Conservation (phyloP, 2,113 vertebrate genomes). For the Proterorhinus semilunaris region DNA sequence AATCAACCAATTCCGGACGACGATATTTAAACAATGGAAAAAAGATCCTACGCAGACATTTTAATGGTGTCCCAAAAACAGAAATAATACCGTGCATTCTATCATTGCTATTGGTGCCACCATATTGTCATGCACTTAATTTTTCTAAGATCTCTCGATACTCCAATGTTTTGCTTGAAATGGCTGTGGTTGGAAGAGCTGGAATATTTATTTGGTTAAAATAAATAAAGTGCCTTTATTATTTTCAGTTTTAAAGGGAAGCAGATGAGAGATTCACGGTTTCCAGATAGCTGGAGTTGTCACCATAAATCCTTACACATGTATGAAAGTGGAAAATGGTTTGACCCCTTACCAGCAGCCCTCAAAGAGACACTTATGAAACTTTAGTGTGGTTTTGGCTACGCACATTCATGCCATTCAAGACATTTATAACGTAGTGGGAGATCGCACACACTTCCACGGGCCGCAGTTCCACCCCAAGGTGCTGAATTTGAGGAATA, state of each 20-base stretch:
- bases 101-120: conserved; percentile 26
- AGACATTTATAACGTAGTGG: neutral
- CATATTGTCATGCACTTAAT: conserved; percentile 56
- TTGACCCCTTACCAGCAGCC: neutral
- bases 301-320: conserved; percentile 69
- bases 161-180: conserved; percentile 66
- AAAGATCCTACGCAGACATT: conserved; percentile 12
- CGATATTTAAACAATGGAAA: neutral
- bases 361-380: neutral
- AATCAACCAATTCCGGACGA: too few relatives aligned
- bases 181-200: conserved; percentile 64
- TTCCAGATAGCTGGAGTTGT: conserved; percentile 75
- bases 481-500: neutral
- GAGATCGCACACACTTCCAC: neutral
- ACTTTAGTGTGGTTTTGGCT: conserved; percentile 9
- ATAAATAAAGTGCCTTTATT: conserved; percentile 70
- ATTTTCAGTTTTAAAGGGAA: conserved; percentile 67
- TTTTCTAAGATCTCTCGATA: conserved; percentile 68
- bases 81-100: conserved; percentile 50
- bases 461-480: neutral
- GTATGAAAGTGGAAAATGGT: conserved; percentile 66
- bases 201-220: conserved; percentile 70
- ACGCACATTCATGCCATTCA: conserved; percentile 2
- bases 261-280: conserved; percentile 34
- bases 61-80: conserved; percentile 23